Evolutionary conservation across 1,140 invertebrate genomes (phyloP).

Genomic region (Contarinia nasturtii): DNA sequence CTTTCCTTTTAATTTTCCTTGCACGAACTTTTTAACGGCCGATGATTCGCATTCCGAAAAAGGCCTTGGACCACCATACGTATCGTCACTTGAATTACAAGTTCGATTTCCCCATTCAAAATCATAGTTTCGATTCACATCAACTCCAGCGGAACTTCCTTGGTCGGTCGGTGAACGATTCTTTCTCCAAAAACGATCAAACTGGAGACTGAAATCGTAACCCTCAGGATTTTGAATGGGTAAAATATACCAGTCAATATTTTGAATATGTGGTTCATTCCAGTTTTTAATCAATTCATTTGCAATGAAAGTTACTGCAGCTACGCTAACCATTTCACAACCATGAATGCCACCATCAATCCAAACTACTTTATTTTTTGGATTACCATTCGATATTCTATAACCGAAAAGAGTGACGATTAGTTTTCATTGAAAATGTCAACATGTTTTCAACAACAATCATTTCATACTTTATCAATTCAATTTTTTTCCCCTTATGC

Average conservation of each 20-base stretch:
- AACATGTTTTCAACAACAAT: too few relatives aligned
- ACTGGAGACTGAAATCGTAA: conserved; percentile 58
- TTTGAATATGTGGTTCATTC: conserved; percentile 45
- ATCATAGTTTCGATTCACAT: conserved; percentile 67
- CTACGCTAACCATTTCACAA: conserved; percentile 79
- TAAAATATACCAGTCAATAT: conserved; percentile 67
- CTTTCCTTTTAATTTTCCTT: conserved; percentile 25
- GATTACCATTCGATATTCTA: conserved; percentile 42
- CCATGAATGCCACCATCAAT: too few relatives aligned
- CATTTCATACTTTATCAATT: too few relatives aligned
- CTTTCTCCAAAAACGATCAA: conserved; percentile 66
- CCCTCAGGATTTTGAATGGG: conserved; percentile 73
- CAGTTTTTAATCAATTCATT: conserved; percentile 58
- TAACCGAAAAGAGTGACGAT: too few relatives aligned
- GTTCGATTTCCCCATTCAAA: conserved; percentile 72
- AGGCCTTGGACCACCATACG: conserved; percentile 62
- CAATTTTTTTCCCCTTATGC: too few relatives aligned
- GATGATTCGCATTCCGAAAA: conserved; percentile 86
- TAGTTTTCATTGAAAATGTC: too few relatives aligned
- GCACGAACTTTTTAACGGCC: conserved; percentile 41
- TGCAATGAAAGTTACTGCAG: conserved; percentile 64
- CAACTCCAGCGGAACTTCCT: conserved; percentile 46
- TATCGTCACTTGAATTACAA: conserved; percentile 73
- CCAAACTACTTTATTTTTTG: conserved; percentile 37
- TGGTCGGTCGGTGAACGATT: conserved; percentile 38